These are phyloP conservation scores for Ligdia adustata DNA, from an alignment of 2,888 invertebrate species.

Conservation along the genomic window DNA sequence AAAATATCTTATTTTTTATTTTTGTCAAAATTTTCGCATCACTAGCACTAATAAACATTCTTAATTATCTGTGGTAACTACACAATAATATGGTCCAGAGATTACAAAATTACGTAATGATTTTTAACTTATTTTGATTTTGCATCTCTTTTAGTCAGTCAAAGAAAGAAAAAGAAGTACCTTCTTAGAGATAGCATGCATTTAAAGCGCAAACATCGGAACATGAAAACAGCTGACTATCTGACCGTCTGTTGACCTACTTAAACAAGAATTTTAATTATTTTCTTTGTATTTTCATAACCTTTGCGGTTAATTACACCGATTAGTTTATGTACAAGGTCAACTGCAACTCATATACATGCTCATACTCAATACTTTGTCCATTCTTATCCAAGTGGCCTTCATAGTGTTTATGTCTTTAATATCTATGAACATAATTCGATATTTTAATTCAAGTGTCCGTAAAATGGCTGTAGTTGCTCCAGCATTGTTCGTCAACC, in stretches of 20 bases:
- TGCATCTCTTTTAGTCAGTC: background rate
- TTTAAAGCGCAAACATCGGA: constrained; percentile 6
- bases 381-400: constrained; percentile 67
- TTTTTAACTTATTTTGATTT: no score
- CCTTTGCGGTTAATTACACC: constrained; percentile 32
- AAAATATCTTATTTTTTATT: background rate
- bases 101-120: background rate
- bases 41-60: constrained; percentile 1
- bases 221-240: constrained; percentile 28
- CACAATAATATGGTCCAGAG: background rate
- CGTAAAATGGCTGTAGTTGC: constrained; percentile 69
- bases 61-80: no score
- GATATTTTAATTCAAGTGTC: constrained; percentile 59
- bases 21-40: background rate
- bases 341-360: constrained; percentile 52
- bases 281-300: constrained; percentile 15
- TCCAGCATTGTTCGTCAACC: constrained; percentile 75
- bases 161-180: background rate
- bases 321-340: constrained; percentile 40
- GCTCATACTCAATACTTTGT: constrained; percentile 73
- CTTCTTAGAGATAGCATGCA: background rate
- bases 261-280: constrained; percentile 8
- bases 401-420: constrained; percentile 74
- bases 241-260: constrained; percentile 26
- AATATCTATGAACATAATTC: constrained; percentile 73